Evolutionary conservation across 1,140 invertebrate genomes (phyloP).

Genomic region (Parasteatoda tepidariorum): DNA sequence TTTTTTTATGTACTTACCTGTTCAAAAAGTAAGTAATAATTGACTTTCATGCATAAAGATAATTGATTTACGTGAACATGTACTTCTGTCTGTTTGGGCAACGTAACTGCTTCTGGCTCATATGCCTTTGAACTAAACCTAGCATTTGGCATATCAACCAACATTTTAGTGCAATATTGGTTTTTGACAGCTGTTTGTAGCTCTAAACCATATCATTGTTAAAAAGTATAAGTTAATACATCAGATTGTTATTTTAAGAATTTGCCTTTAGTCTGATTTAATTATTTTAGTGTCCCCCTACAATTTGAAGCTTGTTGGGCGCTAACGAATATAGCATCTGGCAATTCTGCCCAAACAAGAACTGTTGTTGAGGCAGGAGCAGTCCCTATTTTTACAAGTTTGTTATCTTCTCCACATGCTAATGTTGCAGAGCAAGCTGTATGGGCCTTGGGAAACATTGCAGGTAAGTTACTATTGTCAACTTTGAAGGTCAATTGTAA

Average conservation of each 20-base stretch:
- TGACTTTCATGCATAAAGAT: too few species aligned
- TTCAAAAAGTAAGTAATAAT: too few species aligned
- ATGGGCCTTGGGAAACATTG: slow-evolving; percentile 78
- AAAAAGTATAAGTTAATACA: too few species aligned
- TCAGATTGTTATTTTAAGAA: too few species aligned
- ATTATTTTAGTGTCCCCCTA: slow-evolving; percentile 76
- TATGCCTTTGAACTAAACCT: background rate
- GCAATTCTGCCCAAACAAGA: slow-evolving; percentile 90
- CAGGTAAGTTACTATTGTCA: slow-evolving; percentile 22
- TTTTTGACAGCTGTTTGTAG: background rate
- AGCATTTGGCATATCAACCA: background rate
- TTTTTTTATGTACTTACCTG: too few species aligned
- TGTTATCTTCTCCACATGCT: slow-evolving; percentile 80
- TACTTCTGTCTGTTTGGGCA: background rate
- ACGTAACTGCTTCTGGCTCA: background rate
- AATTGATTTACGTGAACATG: background rate
- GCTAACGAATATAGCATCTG: slow-evolving; percentile 97
- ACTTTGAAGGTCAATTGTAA: background rate
- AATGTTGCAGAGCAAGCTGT: slow-evolving; percentile 95
- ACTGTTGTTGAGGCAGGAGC: slow-evolving; percentile 82
- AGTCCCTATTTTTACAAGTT: slow-evolving; percentile 83
- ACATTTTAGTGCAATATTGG: background rate
- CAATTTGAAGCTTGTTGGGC: slow-evolving; percentile 99
- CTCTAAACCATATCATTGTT: background rate
- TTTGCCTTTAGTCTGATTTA: background rate